Evolutionary conservation across 35 echinoderm and acorn worm genomes (phyloP).

Genomic region (Strongylocentrotus purpuratus): DNA sequence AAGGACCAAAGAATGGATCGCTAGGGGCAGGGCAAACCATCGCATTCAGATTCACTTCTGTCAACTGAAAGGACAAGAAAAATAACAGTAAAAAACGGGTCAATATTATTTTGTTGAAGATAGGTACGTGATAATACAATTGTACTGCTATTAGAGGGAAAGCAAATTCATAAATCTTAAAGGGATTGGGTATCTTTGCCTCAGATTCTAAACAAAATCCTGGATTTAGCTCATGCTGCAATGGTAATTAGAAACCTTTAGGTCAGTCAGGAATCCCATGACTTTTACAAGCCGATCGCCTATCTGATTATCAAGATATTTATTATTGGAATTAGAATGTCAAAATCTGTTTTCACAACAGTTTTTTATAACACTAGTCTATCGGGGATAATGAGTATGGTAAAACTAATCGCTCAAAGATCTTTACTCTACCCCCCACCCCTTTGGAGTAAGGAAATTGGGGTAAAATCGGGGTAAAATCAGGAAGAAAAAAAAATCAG

Average conservation of each 20-base stretch:
- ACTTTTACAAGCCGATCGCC: no score
- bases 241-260: no score
- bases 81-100: not conserved
- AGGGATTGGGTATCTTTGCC: no score
- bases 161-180: not conserved
- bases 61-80: constrained; percentile 50
- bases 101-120: not conserved
- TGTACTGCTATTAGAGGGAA: not conserved
- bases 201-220: no score
- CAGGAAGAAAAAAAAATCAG: no score
- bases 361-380: not conserved
- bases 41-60: constrained; percentile 87
- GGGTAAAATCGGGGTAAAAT: no score
- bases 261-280: no score
- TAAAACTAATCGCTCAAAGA: not conserved
- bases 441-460: no score
- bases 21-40: constrained; percentile 87
- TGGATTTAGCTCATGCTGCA: no score
- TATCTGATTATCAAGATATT: no score
- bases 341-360: not conserved
- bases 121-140: not conserved
- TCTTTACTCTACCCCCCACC: not conserved
- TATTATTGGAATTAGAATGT: not conserved
- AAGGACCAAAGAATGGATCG: constrained; percentile 85
- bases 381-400: no score